These are phyloP conservation scores for Litocranius walleri DNA, from an alignment of 2,113 vertebrate species.

Conservation along the genomic window DNA sequence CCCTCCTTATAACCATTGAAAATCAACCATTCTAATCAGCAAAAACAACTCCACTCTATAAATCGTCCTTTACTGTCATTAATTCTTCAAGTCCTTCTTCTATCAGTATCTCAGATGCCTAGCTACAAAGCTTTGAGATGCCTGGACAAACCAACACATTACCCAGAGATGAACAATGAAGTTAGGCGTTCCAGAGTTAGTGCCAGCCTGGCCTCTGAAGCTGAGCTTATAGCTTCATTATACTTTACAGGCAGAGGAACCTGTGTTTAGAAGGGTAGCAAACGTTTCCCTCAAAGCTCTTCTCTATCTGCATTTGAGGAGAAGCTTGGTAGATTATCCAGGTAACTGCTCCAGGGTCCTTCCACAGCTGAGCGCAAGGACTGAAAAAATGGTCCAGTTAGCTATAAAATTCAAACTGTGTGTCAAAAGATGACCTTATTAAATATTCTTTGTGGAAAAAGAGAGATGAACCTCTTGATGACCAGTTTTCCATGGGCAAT, in stretches of 20 bases:
- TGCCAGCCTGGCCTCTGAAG: constrained; percentile 69
- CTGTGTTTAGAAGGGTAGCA: constrained; percentile 63
- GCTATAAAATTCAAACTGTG: neutral
- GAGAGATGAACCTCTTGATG: neutral
- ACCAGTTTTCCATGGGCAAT: neutral
- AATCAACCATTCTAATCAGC: neutral
- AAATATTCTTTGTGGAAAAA: neutral
- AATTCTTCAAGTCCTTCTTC: neutral
- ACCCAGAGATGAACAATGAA: neutral
- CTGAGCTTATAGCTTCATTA: constrained; percentile 64
- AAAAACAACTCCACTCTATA: neutral
- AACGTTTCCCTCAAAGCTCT: neutral
- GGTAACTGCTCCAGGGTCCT: neutral
- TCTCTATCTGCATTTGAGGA: constrained; percentile 37
- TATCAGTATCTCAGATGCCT: neutral
- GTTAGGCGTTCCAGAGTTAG: neutral
- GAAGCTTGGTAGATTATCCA: constrained; percentile 51
- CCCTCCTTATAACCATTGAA: neutral
- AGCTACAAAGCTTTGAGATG: neutral
- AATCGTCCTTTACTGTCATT: neutral
- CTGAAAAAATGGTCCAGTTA: neutral
- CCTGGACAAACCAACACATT: neutral
- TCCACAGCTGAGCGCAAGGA: neutral
- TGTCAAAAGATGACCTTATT: neutral
- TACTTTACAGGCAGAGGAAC: constrained; percentile 70